phyloP scores from a whole-genome alignment of 2,797 vertebrate genomes.

The Aplochiton taeniatus region DNA sequence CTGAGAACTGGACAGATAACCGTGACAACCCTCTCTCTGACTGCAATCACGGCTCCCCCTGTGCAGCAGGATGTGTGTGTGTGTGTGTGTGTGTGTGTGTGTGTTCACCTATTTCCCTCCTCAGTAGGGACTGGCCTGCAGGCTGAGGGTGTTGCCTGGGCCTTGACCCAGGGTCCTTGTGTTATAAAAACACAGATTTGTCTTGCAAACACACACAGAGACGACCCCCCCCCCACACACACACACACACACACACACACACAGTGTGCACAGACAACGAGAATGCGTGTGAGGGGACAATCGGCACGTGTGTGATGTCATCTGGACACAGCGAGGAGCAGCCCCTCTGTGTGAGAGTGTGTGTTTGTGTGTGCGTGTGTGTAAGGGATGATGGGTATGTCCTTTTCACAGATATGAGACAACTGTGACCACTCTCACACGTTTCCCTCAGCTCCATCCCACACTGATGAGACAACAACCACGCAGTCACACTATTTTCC shows the following conservation, averaged over 20 bases:
- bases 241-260: constrained; percentile 1
- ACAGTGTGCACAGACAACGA: background rate
- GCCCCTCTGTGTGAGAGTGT: constrained; percentile 47
- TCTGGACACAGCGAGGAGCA: constrained; percentile 69
- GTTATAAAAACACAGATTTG: constrained; percentile 68
- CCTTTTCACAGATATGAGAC: constrained; percentile 52
- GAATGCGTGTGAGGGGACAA: constrained; percentile 61
- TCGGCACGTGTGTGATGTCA: constrained; percentile 76
- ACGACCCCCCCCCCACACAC: background rate
- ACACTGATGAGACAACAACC: too few relatives aligned
- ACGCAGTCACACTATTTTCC: too few relatives aligned
- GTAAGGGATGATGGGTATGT: constrained; percentile 52
- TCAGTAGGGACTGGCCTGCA: constrained; percentile 52
- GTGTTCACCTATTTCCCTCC: too few relatives aligned
- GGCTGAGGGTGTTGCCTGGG: constrained; percentile 56
- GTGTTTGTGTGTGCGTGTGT: constrained; percentile 12
- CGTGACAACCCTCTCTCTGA: constrained; percentile 70
- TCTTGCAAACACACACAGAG: constrained; percentile 64
- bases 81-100: constrained; percentile 11
- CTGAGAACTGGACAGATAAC: constrained; percentile 76
- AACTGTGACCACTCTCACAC: constrained; percentile 29
- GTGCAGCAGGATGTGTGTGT: constrained; percentile 52
- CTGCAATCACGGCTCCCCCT: constrained; percentile 67
- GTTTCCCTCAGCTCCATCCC: too few relatives aligned
- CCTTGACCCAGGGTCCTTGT: constrained; percentile 69